phyloP scores from a whole-genome alignment of 1,140 invertebrate genomes.

The Streblospio benedicti region DNA sequence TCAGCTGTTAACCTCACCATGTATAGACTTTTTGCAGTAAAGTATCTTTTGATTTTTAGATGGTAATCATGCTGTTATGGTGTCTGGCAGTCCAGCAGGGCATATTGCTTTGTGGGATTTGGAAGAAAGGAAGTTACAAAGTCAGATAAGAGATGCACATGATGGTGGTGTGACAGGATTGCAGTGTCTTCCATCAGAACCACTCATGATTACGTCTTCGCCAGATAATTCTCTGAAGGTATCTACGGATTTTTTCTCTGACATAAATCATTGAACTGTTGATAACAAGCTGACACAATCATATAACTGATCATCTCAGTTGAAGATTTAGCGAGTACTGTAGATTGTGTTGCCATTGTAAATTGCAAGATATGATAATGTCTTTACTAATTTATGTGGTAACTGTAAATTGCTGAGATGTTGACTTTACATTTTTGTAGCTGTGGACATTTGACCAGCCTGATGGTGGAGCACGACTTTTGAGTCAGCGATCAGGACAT shows the following conservation, averaged over 20 bases:
- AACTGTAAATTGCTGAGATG: no score
- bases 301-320: no score
- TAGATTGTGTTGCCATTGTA: no score
- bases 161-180: constrained; percentile 62
- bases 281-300: no score
- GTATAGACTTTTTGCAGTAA: no score
- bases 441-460: constrained; percentile 91
- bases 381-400: no score
- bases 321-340: no score
- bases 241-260: no score
- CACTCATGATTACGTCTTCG: constrained; percentile 80
- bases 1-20: no score
- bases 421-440: no score
- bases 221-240: constrained; percentile 88
- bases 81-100: constrained; percentile 61
- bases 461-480: constrained; percentile 74
- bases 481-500: constrained; percentile 78
- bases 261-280: no score
- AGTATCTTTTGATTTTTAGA: constrained; percentile 10
- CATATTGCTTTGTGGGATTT: constrained; percentile 91
- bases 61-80: constrained; percentile 64
- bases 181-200: constrained; percentile 74
- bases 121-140: constrained; percentile 68
- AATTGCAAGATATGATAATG: no score
- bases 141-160: constrained; percentile 69